phyloP scores from a whole-genome alignment of 37 sponge, comb jelly and placozoan species.

The Trichoplax adhaerens region DNA sequence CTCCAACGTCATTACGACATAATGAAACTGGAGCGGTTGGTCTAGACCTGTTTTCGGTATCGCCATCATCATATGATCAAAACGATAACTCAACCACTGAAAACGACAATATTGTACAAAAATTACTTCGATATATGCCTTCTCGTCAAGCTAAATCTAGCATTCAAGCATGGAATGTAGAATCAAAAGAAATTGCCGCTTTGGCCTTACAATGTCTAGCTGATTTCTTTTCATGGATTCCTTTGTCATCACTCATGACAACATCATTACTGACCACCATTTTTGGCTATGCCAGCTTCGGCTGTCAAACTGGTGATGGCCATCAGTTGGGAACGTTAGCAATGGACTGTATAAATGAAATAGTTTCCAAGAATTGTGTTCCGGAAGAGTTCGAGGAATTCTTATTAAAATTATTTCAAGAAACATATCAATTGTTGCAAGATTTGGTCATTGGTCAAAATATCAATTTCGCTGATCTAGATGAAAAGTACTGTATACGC shows the following conservation, averaged over 20 bases:
- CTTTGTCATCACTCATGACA: constrained; percentile 35
- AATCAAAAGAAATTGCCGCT: constrained; percentile 27
- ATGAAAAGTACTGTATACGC: too few relatives aligned
- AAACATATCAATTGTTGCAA: constrained; percentile 38
- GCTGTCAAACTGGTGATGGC: constrained; percentile 35
- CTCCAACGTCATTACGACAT: too few relatives aligned
- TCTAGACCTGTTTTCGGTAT: too few relatives aligned
- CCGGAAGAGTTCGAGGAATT: constrained; percentile 48
- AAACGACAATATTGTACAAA: too few relatives aligned
- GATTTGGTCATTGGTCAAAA: neutral
- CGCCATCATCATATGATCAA: too few relatives aligned
- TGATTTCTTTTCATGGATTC: constrained; percentile 67
- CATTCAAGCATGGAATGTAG: neutral
- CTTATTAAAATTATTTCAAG: constrained; percentile 52
- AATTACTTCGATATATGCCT: too few relatives aligned
- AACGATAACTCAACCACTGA: too few relatives aligned
- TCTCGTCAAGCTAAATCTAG: too few relatives aligned
- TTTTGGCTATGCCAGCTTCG: constrained; percentile 48
- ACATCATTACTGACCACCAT: constrained; percentile 34
- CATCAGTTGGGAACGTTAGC: constrained; percentile 47
- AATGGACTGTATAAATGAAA: constrained; percentile 57
- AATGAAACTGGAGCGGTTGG: too few relatives aligned
- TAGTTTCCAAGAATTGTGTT: constrained; percentile 44
- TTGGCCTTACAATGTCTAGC: constrained; percentile 34
- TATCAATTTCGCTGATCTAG: too few relatives aligned